These are phyloP conservation scores for Anguilla marmorata DNA, from an alignment of 2,797 vertebrate species.

Conservation along the genomic window DNA sequence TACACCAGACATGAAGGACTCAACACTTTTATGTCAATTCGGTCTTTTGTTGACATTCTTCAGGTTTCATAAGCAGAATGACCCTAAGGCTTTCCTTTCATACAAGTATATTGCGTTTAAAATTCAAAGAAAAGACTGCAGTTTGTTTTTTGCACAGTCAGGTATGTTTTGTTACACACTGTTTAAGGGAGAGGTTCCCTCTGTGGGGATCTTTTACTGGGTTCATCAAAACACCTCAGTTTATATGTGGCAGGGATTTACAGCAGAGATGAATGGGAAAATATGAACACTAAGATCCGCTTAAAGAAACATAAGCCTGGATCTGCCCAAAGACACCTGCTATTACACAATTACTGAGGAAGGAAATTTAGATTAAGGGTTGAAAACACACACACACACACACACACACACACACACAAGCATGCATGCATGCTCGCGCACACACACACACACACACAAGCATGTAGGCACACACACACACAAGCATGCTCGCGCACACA, in stretches of 20 bases:
- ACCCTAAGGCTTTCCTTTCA: background rate
- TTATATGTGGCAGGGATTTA: background rate
- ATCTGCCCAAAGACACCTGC: background rate
- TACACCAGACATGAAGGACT: background rate
- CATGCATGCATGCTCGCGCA: no score
- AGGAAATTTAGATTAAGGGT: background rate
- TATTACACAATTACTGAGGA: background rate
- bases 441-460: no score
- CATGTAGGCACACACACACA: background rate
- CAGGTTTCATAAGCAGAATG: background rate
- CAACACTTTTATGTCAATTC: background rate
- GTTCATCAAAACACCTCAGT: background rate
- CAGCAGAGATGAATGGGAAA: background rate
- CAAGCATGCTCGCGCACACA: background rate
- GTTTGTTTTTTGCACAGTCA: background rate
- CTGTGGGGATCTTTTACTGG: background rate
- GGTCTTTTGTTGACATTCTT: background rate
- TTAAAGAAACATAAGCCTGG: background rate
- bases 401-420: no score
- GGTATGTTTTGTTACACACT: background rate
- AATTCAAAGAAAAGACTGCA: background rate
- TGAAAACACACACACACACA: background rate
- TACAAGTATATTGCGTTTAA: background rate
- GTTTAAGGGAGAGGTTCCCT: background rate
- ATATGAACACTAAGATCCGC: background rate